Evolutionary conservation across 2,797 vertebrate species (phyloP), one percentile per base, ranked within the genome.

Genomic region (Hyperoplus immaculatus): DNA sequence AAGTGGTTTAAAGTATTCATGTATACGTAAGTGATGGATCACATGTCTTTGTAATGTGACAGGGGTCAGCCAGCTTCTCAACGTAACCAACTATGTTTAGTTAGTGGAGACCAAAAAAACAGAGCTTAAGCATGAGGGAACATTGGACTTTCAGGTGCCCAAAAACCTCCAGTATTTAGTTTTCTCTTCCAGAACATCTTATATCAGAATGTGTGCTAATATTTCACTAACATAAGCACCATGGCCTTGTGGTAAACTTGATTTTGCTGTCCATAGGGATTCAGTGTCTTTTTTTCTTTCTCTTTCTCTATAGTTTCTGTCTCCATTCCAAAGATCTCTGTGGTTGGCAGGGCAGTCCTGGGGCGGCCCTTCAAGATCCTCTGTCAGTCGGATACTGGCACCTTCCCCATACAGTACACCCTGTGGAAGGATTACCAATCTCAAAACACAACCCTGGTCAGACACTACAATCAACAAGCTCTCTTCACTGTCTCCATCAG

Each of bases 371-470:
- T 95, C 57, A 15, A 11, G 41, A 87, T 95, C 75, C 69, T 12
- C 21, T 96, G 95, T 73, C 21, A 29, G 47, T 95, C 95, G 0
- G 76, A 88, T 3, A 5, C 0, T 0, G 95, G 95, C 70, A 95
- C 89, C 66, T 75, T 91, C 43, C 95, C 95, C 0, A 93, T 96
- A 54, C 91, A 53, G 51, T 96, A 95, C 93, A 93, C 84, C 8
- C 88, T 96, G 58, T 13, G 51, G 14, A 75, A 14, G 16, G 16
- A 41, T 0, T 0, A 56, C 2, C 0, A 5, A 0, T 0, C 0
- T 0, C 1, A 92, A 13, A 11, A 3, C 46, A 51, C 1, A 0
- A 8, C 1, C 5, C 41, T 0, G 0, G 67, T 93, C 10, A 55
- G 4, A 4, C 0, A 3, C 1, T n/a, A 8, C 2, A 0, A 0